Evolutionary conservation across 2,113 vertebrate genomes (phyloP), one percentile per base, ranked within the genome.

Genomic region (Notarius lentiginosus): DNA sequence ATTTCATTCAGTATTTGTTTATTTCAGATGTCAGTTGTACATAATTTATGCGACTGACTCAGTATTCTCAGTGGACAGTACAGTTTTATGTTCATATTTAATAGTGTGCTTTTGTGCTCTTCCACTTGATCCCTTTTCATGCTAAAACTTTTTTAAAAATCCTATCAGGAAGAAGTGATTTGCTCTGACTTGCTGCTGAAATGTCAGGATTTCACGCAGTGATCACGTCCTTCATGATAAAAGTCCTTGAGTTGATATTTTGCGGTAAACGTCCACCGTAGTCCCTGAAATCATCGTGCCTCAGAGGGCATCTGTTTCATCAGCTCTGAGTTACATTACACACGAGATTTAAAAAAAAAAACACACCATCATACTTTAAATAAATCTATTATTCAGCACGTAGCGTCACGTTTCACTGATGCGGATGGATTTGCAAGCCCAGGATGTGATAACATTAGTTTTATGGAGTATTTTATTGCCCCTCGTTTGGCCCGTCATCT

Each of bases 321-420:
- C 86, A 76, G 27, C 89, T 72, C 58, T 63, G 82, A 85, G 84
- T 53, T 66, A 79, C 61, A 85, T 53, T 70, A 73, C 34, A 55
- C 17, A 7, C 18, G 27, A 51, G 53, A 87, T 1, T 5, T 12
- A 77, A 81, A 10, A 24, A 65, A 7, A 83, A 72, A 65, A 77
- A 68, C 58, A 81, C 77, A 85, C 60, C 34, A 70, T 80, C 73
- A 65, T 53, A 73, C 20, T 34, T n/a, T 24, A 47, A 24, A 83
- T 47, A 63, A 79, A 83, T 89, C 84, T 73, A 88, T 89, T 87
- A 89, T 88, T 88, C 80, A 66, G 58, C 76, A 63, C 53, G 51
- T 83, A 53, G 65, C 86, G 60, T 85, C 49, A 55, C 7, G 84
- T 84, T 66, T 86, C 70, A 81, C 87, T 75, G n/a, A 76, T 68